A percentile compares a stretch with the other conserved stretches of the same genome.
Evolutionary conservation across 2,113 vertebrate species (phyloP).

Genomic region (Myotis lucifugus): DNA sequence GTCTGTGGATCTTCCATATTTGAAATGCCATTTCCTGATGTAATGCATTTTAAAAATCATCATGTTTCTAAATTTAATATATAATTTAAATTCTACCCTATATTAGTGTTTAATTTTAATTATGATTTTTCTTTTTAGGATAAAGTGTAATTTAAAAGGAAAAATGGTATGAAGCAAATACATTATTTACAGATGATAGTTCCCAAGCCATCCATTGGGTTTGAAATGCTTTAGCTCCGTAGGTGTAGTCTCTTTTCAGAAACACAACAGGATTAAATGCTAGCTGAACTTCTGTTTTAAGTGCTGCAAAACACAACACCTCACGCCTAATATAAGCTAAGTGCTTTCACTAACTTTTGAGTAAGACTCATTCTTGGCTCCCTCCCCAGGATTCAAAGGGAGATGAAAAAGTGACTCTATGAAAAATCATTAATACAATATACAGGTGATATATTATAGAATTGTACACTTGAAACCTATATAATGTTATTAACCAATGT

Average conservation of each 20-base stretch:
- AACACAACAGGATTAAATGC: background rate
- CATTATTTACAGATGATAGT: background rate
- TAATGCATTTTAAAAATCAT: background rate
- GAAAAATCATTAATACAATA: background rate
- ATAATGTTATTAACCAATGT: background rate
- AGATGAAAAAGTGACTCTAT: background rate
- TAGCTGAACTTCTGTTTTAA: background rate
- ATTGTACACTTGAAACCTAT: background rate
- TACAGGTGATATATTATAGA: background rate
- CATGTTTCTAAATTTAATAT: conserved; percentile 20
- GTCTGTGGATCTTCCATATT: background rate
- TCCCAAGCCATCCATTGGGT: background rate
- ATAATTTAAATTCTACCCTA: background rate
- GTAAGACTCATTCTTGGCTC: background rate
- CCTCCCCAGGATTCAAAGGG: background rate
- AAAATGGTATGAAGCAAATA: background rate
- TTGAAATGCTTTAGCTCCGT: background rate
- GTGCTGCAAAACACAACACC: background rate
- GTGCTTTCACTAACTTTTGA: background rate
- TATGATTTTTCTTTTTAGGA: background rate
- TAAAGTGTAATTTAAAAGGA: background rate
- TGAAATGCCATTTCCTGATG: conserved; percentile 29
- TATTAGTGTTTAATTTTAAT: background rate
- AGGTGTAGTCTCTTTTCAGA: background rate
- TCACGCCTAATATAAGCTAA: background rate